Conservation (phyloP, 2,888 invertebrate genomes). For the Pogonocherus hispidulus region DNA sequence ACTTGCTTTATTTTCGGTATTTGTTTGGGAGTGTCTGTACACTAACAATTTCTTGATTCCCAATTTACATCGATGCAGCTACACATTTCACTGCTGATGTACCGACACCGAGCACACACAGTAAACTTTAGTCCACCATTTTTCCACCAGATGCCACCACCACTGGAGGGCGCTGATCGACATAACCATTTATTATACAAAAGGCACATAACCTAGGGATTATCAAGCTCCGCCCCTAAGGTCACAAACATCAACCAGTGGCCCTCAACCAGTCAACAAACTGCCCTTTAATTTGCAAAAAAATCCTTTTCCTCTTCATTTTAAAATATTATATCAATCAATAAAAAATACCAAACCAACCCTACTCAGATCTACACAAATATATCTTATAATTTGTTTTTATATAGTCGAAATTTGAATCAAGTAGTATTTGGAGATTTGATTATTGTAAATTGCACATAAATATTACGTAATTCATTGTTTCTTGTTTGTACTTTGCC, state of each 20-base stretch:
- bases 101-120: conserved; percentile 53
- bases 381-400: background rate
- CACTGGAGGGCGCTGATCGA: conserved; percentile 19
- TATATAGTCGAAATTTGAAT: background rate
- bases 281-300: too few relatives aligned
- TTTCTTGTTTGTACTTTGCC: too few relatives aligned
- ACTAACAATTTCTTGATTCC: conserved; percentile 59
- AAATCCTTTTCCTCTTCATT: too few relatives aligned
- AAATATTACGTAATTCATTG: background rate
- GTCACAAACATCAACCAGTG: conserved; percentile 14
- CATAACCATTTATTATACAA: conserved; percentile 24
- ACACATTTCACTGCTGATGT: conserved; percentile 54
- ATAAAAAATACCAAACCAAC: background rate
- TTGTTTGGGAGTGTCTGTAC: conserved; percentile 62
- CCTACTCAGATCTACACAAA: background rate
- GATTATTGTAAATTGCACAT: background rate
- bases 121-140: conserved; percentile 49
- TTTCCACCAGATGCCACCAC: conserved; percentile 53
- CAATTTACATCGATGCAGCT: conserved; percentile 59
- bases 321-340: background rate
- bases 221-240: conserved; percentile 15
- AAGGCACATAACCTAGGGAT: conserved; percentile 21
- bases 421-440: background rate
- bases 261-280: conserved; percentile 4
- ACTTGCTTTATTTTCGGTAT: conserved; percentile 55